Evolutionary conservation across 2,888 invertebrate species (phyloP).

Genomic region (Leucozona laternaria): DNA sequence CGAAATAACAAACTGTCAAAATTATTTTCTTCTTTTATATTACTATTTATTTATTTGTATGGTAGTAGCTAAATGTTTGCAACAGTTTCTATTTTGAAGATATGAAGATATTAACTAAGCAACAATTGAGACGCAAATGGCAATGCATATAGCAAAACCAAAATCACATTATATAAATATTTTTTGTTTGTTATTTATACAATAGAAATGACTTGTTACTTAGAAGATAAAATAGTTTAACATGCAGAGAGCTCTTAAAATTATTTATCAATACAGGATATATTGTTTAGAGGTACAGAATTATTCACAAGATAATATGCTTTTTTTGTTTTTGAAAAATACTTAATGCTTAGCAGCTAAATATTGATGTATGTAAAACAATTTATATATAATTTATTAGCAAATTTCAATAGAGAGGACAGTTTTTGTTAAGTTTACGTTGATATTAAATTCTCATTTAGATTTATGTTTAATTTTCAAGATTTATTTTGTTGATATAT

Average conservation of each 20-base stretch:
- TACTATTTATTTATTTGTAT: background rate
- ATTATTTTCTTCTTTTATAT: background rate
- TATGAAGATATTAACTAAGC: constrained; percentile 68
- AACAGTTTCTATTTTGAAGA: constrained; percentile 52
- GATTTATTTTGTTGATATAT: background rate
- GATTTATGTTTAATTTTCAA: background rate
- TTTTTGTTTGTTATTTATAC: constrained; percentile 15
- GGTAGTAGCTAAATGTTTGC: constrained; percentile 23
- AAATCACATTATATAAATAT: constrained; percentile 64
- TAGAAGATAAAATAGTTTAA: constrained; percentile 47
- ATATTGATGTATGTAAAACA: background rate
- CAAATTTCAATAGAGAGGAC: constrained; percentile 16
- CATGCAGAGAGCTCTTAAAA: constrained; percentile 44
- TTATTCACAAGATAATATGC: background rate
- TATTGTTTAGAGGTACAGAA: constrained; percentile 14
- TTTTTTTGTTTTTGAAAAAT: background rate
- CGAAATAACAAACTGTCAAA: too few species aligned
- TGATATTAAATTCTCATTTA: background rate
- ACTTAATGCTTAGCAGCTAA: background rate
- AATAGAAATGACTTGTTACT: constrained; percentile 35
- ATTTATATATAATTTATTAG: background rate
- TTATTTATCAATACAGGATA: constrained; percentile 3
- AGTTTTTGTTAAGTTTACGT: background rate
- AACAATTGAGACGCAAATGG: constrained; percentile 58
- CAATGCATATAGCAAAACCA: constrained; percentile 64